phyloP scores from a whole-genome alignment of 1,140 invertebrate species.

The Schlechtendalia chinensis region DNA sequence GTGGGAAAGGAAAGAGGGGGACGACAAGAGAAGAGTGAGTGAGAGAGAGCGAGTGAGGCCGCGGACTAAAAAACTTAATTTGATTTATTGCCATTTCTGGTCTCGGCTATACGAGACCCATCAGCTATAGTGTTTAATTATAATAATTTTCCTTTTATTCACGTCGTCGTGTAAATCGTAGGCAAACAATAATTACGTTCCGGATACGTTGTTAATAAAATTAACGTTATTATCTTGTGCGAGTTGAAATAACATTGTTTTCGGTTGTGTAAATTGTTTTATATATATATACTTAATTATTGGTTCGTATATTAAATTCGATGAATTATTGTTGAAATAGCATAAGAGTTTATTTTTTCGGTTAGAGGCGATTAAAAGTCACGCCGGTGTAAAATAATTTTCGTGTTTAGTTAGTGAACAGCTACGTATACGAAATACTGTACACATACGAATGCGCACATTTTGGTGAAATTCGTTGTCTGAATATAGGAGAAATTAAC shows the following conservation, averaged over 20 bases:
- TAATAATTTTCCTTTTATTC: conserved; percentile 13
- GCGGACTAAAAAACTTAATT: conserved; percentile 16
- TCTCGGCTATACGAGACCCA: background rate
- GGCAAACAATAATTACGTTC: no score
- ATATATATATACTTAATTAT: background rate
- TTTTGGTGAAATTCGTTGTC: background rate
- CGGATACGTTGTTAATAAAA: background rate
- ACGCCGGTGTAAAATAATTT: background rate
- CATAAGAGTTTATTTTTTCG: no score
- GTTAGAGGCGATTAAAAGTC: no score
- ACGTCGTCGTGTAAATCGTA: background rate
- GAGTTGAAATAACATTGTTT: no score
- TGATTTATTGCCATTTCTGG: conserved; percentile 19
- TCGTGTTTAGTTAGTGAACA: no score
- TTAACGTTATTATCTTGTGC: background rate
- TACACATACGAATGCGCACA: background rate
- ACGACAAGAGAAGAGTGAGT: no score
- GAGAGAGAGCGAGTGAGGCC: background rate
- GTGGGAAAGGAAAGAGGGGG: background rate
- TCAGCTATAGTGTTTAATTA: conserved; percentile 33
- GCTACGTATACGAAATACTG: no score
- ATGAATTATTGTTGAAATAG: no score
- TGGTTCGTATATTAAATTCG: no score
- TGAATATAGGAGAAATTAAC: background rate
- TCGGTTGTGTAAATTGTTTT: background rate